Evolutionary conservation across 2,888 invertebrate genomes (phyloP).

Genomic region (Cheilosia urbana): DNA sequence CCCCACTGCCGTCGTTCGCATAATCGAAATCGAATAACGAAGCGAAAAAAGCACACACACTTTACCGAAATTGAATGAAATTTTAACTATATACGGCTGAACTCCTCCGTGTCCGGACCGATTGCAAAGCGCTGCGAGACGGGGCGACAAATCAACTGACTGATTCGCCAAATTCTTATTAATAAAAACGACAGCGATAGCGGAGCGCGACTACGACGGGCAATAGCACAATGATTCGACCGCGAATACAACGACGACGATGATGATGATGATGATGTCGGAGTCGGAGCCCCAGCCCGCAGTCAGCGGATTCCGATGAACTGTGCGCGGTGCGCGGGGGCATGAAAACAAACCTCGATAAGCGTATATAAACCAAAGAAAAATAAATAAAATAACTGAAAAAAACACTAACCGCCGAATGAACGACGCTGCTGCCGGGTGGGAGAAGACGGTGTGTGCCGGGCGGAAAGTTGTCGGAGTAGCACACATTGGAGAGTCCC

Average conservation of each 20-base stretch:
- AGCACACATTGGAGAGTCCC: constrained; percentile 58
- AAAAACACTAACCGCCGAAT: constrained; percentile 31
- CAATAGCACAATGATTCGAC: constrained; percentile 46
- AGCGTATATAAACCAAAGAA: constrained; percentile 52
- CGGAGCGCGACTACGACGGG: constrained; percentile 33
- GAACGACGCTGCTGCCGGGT: constrained; percentile 15
- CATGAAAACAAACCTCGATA: constrained; percentile 67
- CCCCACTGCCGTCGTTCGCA: constrained; percentile 17
- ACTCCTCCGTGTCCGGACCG: constrained; percentile 25
- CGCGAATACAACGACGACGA: constrained; percentile 48
- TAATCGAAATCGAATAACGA: constrained; percentile 55
- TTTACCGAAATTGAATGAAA: constrained; percentile 66
- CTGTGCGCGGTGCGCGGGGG: constrained; percentile 37
- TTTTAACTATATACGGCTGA: constrained; percentile 36
- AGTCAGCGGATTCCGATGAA: neutral
- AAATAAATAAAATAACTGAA: constrained; percentile 55
- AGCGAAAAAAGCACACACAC: constrained; percentile 19
- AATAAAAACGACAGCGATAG: constrained; percentile 70
- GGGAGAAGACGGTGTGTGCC: neutral
- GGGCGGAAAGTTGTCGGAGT: constrained; percentile 1
- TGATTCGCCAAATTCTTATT: constrained; percentile 74
- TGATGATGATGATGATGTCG: constrained; percentile 64
- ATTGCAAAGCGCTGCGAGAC: constrained; percentile 63
- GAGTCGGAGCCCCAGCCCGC: constrained; percentile 27
- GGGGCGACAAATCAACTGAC: constrained; percentile 70